Evolutionary conservation across 2,797 vertebrate species (phyloP).

Genomic region (Selene dorsalis): DNA sequence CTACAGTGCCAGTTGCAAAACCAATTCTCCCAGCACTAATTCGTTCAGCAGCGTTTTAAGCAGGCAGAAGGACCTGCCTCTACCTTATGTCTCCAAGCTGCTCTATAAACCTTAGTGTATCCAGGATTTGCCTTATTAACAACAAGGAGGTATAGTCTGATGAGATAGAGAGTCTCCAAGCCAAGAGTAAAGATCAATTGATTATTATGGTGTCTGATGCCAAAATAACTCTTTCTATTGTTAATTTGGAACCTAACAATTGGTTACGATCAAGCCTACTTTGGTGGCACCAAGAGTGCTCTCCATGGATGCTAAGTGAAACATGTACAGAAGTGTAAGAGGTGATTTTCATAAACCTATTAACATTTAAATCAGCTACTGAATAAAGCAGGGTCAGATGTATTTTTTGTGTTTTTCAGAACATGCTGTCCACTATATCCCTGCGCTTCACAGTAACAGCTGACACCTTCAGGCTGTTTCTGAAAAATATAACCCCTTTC

Average conservation of each 20-base stretch:
- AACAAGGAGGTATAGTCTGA: constrained; percentile 4
- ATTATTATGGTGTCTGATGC: constrained; percentile 1
- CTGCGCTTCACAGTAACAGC: constrained; percentile 57
- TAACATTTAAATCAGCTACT: constrained; percentile 45
- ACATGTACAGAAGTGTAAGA: constrained; percentile 13
- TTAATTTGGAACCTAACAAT: constrained; percentile 20
- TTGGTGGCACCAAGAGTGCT: constrained; percentile 18
- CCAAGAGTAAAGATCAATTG: constrained; percentile 11
- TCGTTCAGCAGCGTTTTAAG: not conserved
- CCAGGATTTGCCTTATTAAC: not conserved
- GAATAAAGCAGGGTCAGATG: constrained; percentile 1
- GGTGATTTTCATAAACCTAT: constrained; percentile 20
- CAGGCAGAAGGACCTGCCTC: not conserved
- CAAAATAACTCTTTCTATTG: constrained; percentile 25
- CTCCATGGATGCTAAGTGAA: constrained; percentile 40
- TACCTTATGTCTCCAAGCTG: not conserved
- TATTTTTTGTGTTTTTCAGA: constrained; percentile 11
- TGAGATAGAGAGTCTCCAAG: not conserved
- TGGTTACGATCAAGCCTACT: constrained; percentile 22
- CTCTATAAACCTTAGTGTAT: not conserved
- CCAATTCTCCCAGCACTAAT: not conserved
- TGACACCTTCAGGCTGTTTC: constrained; percentile 59
- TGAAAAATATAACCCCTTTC: constrained; percentile 50
- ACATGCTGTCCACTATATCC: constrained; percentile 18
- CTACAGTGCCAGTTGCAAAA: too few species aligned